Conservation (phyloP, 2,113 vertebrate genomes). For the Paedocypris sp. region DNA sequence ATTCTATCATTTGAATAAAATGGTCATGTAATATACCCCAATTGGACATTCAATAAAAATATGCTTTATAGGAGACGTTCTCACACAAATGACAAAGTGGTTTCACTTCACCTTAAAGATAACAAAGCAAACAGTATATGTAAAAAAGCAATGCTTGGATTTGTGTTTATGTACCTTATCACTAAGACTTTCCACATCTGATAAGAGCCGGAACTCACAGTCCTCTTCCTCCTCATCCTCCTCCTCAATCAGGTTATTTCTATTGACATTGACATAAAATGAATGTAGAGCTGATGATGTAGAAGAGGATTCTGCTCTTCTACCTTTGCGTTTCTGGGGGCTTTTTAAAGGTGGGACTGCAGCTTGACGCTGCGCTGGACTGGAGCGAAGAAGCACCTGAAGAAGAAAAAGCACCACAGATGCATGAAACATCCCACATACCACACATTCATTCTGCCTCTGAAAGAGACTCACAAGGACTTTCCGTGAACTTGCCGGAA, state of each 20-base stretch:
- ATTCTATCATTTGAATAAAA: too few relatives aligned
- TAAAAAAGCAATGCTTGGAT: too few relatives aligned
- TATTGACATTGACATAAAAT: background rate
- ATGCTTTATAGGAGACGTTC: too few relatives aligned
- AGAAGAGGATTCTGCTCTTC: background rate
- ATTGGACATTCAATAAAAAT: too few relatives aligned
- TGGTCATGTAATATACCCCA: too few relatives aligned
- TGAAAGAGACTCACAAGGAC: slow-evolving; percentile 59
- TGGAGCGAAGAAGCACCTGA: slow-evolving; percentile 14
- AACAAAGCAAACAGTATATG: too few relatives aligned
- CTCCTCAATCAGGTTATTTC: slow-evolving; percentile 33
- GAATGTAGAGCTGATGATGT: too few relatives aligned
- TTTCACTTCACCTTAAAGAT: too few relatives aligned
- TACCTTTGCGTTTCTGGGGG: slow-evolving; percentile 39
- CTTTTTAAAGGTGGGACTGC: slow-evolving; percentile 31
- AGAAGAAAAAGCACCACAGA: too few relatives aligned
- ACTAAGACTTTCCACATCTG: slow-evolving; percentile 69
- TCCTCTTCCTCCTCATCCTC: slow-evolving; percentile 70
- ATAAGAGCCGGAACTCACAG: slow-evolving; percentile 75
- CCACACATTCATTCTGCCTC: background rate
- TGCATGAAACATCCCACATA: too few relatives aligned
- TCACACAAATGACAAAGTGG: too few relatives aligned
- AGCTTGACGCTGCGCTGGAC: too few relatives aligned
- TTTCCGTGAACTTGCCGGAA: slow-evolving; percentile 69
- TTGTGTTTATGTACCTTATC: slow-evolving; percentile 60